phyloP scores from a whole-genome alignment of 2,888 invertebrate species.

The Stenurella melanura region DNA sequence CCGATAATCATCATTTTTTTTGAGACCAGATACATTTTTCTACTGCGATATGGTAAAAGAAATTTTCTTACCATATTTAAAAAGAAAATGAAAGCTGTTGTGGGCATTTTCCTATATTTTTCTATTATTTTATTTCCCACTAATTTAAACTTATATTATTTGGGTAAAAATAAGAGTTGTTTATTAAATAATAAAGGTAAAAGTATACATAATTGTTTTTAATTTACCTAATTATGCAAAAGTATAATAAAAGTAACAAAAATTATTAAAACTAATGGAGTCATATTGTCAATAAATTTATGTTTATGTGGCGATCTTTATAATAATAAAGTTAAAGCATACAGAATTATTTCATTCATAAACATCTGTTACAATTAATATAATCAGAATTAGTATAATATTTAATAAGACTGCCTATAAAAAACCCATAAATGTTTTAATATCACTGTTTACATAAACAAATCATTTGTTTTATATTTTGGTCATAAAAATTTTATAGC shows the following conservation, averaged over 20 bases:
- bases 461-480: conserved; percentile 64
- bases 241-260: not conserved
- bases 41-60: too few relatives aligned
- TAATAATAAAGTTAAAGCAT: not conserved
- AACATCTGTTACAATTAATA: conserved; percentile 20
- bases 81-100: too few relatives aligned
- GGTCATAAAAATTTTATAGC: conserved; percentile 66
- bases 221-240: not conserved
- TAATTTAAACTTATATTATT: too few relatives aligned
- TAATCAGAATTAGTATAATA: conserved; percentile 38
- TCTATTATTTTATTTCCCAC: too few relatives aligned
- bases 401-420: conserved; percentile 39
- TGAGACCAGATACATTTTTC: too few relatives aligned
- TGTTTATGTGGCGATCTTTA: not conserved
- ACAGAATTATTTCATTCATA: not conserved
- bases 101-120: too few relatives aligned
- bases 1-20: too few relatives aligned
- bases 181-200: too few relatives aligned
- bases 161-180: too few relatives aligned
- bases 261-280: not conserved
- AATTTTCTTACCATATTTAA: too few relatives aligned
- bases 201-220: too few relatives aligned
- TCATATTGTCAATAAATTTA: not conserved
- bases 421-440: conserved; percentile 58
- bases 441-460: conserved; percentile 63